These are phyloP conservation scores for Lepidochrysops patricia DNA, from an alignment of 2,888 invertebrate species.

Conservation along the genomic window DNA sequence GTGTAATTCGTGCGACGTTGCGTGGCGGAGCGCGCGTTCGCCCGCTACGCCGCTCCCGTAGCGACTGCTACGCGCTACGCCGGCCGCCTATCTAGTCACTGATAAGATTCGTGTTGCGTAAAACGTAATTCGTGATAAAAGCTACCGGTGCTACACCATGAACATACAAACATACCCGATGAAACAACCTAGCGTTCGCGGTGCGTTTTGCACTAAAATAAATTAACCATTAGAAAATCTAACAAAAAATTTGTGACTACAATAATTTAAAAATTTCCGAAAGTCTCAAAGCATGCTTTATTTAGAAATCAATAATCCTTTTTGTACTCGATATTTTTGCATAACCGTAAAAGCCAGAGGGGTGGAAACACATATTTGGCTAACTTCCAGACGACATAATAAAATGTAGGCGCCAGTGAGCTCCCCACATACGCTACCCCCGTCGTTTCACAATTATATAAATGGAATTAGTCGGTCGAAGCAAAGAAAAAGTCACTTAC, in stretches of 20 bases:
- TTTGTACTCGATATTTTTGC: neutral
- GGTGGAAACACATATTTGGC: constrained; percentile 39
- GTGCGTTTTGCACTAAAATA: neutral
- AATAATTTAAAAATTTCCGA: neutral
- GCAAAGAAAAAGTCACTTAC: constrained; percentile 17
- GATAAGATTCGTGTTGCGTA: constrained; percentile 7
- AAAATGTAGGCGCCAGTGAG: constrained; percentile 66
- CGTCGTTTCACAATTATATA: neutral
- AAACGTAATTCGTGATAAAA: constrained; percentile 9
- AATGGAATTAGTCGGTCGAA: neutral
- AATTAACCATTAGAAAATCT: neutral
- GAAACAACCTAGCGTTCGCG: neutral
- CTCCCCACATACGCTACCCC: constrained; percentile 23
- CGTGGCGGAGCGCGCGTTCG: constrained; percentile 23
- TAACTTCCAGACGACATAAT: constrained; percentile 58
- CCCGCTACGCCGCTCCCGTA: constrained; percentile 43
- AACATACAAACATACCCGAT: neutral
- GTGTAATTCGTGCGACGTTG: neutral
- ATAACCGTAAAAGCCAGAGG: constrained; percentile 15
- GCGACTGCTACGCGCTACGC: constrained; percentile 44
- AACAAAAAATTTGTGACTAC: neutral
- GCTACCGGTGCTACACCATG: neutral
- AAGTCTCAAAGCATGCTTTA: neutral
- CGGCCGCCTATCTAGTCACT: constrained; percentile 12
- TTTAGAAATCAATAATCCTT: neutral